These are phyloP conservation scores for Rutilus rutilus DNA, from an alignment of 2,113 vertebrate genomes.

Conservation along the genomic window DNA sequence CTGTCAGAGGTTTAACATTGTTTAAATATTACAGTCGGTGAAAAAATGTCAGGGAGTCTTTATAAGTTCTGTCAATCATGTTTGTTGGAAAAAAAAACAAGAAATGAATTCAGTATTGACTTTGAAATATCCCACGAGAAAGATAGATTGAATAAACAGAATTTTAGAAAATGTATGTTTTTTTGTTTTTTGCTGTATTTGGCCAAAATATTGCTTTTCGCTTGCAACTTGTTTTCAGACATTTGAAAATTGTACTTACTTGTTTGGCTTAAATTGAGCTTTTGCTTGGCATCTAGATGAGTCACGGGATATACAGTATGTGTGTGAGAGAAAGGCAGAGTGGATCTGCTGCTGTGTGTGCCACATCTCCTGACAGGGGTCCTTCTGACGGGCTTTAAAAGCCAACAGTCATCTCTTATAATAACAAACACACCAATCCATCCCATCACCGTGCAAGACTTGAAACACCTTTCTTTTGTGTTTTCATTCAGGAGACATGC, in stretches of 20 bases:
- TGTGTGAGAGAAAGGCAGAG: slow-evolving; percentile 15
- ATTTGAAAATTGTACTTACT: background rate
- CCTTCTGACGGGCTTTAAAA: slow-evolving; percentile 52
- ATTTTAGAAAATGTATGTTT: background rate
- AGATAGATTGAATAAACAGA: background rate
- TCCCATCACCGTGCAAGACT: slow-evolving; percentile 53
- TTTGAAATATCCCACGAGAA: background rate
- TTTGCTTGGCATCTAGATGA: slow-evolving; percentile 20
- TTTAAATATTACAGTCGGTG: slow-evolving; percentile 67
- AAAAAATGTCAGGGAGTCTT: slow-evolving; percentile 42
- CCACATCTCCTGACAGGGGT: slow-evolving; percentile 25
- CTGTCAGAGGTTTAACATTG: slow-evolving; percentile 74
- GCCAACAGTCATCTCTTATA: slow-evolving; percentile 62
- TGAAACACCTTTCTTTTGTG: slow-evolving; percentile 65
- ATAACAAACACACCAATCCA: slow-evolving; percentile 70
- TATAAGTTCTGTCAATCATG: slow-evolving; percentile 35
- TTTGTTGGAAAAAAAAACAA: background rate
- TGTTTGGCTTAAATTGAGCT: background rate
- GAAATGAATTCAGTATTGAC: background rate
- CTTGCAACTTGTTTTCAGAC: background rate
- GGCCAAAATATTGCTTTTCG: background rate
- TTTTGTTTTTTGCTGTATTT: background rate
- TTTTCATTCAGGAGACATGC: slow-evolving; percentile 56
- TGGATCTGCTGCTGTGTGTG: background rate
- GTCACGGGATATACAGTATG: background rate